Base-by-base conservation (phyloP, 2,113 vertebrate species). In the Cepphus grylle region DNA sequence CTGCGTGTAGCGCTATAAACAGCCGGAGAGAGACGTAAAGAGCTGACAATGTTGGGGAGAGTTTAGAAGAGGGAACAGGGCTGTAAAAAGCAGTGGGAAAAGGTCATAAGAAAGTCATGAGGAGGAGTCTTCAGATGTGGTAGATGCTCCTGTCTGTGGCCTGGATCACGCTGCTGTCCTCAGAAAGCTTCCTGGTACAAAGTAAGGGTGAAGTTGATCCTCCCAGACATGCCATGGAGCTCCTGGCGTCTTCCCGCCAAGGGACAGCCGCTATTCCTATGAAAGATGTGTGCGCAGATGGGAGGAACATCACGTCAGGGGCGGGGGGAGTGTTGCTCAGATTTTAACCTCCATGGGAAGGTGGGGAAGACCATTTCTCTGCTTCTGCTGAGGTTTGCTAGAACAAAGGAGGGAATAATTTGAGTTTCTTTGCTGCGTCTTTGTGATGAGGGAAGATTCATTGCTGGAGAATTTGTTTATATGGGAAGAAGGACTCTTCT, bases 191-290 rank as follows among this genome's bases (percentile, higher is more conserved):
- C 38, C 67, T 38, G n/a, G 22, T 42, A 11, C 21, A 6, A 43
- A 23, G 9, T 4, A 34, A 29, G 66, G 65, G 15, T 23, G 50
- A 34, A 20, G 43, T 4, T 27, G 59, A 10, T 40, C 43, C 10
- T 59, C 43, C 42, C 27, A 26, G 59, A 30, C 0, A 0, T 21
- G 43, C 23, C 34, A 8, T 0, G 2, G 32, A 25, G 40, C 66
- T 58, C 36, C 43, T 38, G 81, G 43, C 18, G 38, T 38, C 43
- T 21, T 73, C 52, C 58, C 5, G 2, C 5, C 42, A 15, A 27
- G 42, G 9, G 15, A 5, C 50, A 23, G 43, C 42, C 36, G 11
- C 43, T 15, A 0, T 23, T n/a, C 6, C 0, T n/a, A 2, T 8
- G 36, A 1, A 27, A 8, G 42, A 3, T 5, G 21, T 13, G 25